phyloP scores from a whole-genome alignment of 2,888 invertebrate genomes.

The Drosophila prostipennis region DNA sequence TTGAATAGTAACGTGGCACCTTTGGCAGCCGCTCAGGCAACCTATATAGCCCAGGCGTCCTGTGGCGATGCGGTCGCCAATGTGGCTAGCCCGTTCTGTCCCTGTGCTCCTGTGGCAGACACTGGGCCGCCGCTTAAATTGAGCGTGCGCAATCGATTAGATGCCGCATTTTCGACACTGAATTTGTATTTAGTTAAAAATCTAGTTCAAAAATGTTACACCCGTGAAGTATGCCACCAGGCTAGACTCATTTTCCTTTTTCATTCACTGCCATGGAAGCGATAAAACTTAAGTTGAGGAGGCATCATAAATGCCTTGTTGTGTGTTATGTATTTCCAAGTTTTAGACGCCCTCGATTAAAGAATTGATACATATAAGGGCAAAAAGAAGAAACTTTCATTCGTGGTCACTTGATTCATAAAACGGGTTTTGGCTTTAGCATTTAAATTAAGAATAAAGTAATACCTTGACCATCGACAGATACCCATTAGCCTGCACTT shows the following conservation, averaged over 20 bases:
- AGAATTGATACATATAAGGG: no score
- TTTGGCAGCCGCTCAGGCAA: conserved; percentile 13
- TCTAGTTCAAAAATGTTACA: conserved; percentile 57
- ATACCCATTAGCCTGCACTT: no score
- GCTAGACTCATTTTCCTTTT: conserved; percentile 9
- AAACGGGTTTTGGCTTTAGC: no score
- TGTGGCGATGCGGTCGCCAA: conserved; percentile 72
- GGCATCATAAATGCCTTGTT: no score
- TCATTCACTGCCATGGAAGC: conserved; percentile 44
- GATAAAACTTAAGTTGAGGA: no score
- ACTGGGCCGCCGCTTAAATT: conserved; percentile 73
- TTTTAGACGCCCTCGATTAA: no score
- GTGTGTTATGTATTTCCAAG: no score
- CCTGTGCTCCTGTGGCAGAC: conserved; percentile 53
- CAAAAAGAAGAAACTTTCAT: no score
- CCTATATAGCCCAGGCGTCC: conserved; percentile 27
- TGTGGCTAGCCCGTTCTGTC: conserved; percentile 49
- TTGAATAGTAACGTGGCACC: conserved; percentile 28
- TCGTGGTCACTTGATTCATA: no score
- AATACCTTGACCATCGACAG: no score
- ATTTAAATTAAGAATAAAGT: no score
- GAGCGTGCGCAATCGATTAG: conserved; percentile 78
- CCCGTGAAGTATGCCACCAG: conserved; percentile 62
- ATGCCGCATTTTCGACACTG: conserved; percentile 68
- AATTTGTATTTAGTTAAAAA: conserved; percentile 74